phyloP scores from a whole-genome alignment of 64 coral and sea anemone genomes.

The Porites lutea region DNA sequence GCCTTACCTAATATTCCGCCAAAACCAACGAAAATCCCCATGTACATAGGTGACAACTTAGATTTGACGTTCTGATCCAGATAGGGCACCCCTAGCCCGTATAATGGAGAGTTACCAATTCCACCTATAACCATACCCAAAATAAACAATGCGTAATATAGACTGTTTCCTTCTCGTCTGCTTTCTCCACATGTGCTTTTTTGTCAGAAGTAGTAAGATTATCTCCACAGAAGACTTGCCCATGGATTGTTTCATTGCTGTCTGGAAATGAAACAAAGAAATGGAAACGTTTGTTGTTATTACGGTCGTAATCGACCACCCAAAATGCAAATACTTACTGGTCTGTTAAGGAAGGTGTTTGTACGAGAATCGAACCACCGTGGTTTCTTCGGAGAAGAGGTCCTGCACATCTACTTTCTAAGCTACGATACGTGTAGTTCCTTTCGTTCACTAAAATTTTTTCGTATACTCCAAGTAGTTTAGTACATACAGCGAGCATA shows the following conservation, averaged over 20 bases:
- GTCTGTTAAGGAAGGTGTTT: no score
- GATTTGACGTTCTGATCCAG: conserved; percentile 81
- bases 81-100: conserved; percentile 70
- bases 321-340: no score
- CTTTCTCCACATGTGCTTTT: neutral
- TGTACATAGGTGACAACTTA: conserved; percentile 67
- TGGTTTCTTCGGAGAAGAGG: no score
- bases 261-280: no score
- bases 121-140: conserved; percentile 78
- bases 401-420: no score
- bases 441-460: no score
- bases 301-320: no score
- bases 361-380: no score
- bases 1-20: neutral
- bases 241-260: neutral
- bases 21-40: conserved; percentile 59
- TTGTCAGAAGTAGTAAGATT: neutral
- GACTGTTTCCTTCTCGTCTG: neutral
- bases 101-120: conserved; percentile 61
- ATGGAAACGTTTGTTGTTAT: no score
- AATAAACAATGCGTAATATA: conserved; percentile 64
- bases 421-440: no score
- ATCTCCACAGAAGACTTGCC: neutral
- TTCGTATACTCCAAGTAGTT: no score
- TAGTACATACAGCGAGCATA: no score